phyloP scores from a whole-genome alignment of 92 coral and sea anemone genomes.

The Umimayanthus kanabou region DNA sequence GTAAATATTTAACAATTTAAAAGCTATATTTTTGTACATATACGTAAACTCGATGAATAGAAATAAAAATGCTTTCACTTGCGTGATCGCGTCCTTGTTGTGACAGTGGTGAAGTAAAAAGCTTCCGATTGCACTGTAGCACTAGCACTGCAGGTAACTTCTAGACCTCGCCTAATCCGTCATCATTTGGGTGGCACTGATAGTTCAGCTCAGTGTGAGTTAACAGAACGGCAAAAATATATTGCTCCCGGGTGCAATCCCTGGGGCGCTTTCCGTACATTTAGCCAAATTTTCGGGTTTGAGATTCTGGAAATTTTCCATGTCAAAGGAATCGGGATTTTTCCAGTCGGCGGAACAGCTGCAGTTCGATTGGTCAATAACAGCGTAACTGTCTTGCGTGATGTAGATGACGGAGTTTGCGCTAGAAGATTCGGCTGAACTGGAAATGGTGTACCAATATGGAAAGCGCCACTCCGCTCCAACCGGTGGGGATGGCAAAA shows the following conservation, averaged over 20 bases:
- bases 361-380: too few relatives aligned
- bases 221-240: background rate
- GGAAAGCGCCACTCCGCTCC: too few relatives aligned
- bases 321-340: too few relatives aligned
- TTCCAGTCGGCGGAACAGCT: too few relatives aligned
- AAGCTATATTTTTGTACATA: conserved; percentile 47
- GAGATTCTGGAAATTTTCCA: too few relatives aligned
- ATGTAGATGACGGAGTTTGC: too few relatives aligned
- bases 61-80: background rate
- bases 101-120: background rate
- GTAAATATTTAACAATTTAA: conserved; percentile 24
- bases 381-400: too few relatives aligned
- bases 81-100: background rate
- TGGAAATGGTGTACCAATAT: too few relatives aligned
- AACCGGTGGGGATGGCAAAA: too few relatives aligned
- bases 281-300: too few relatives aligned
- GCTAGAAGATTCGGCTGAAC: too few relatives aligned
- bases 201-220: background rate
- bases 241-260: background rate
- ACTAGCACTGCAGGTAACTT: conserved; percentile 3
- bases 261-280: background rate
- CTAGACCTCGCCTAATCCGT: background rate
- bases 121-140: background rate
- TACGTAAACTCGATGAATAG: background rate
- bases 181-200: background rate